Percentiles rank a stretch among this genome's conserved stretches.
Evolutionary conservation across 2,797 vertebrate genomes (phyloP).

Genomic region (Heliangelus exortis): DNA sequence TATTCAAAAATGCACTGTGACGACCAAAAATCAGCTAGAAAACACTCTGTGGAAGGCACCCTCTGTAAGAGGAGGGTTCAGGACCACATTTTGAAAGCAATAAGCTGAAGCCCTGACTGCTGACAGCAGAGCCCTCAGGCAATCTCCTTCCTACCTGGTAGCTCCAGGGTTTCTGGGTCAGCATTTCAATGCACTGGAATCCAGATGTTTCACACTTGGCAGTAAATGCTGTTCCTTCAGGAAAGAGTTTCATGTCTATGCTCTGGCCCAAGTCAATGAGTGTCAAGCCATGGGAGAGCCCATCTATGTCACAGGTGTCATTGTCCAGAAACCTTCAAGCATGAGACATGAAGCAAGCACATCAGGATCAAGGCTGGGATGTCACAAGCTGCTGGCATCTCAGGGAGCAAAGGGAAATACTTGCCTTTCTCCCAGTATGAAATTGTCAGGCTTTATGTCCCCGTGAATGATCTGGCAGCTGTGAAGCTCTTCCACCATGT

Average conservation of each 20-base stretch:
- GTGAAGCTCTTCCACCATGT: constrained; percentile 90
- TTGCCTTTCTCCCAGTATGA: constrained; percentile 90
- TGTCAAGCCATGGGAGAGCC: constrained; percentile 85
- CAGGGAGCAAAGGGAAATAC: background rate
- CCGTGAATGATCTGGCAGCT: constrained; percentile 86
- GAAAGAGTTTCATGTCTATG: constrained; percentile 92
- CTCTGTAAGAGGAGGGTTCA: background rate
- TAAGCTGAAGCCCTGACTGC: background rate
- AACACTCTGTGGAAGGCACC: fast-evolving
- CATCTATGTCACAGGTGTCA: constrained; percentile 76
- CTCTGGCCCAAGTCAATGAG: constrained; percentile 94
- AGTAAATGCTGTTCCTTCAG: constrained; percentile 87
- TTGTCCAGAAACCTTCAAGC: constrained; percentile 88
- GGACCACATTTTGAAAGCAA: background rate
- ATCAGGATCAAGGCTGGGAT: background rate
- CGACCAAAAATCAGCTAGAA: background rate
- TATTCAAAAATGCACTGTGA: background rate
- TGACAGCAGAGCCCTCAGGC: no score
- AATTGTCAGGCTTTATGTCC: constrained; percentile 97
- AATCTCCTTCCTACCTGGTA: constrained; percentile 86
- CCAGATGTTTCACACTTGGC: constrained; percentile 89
- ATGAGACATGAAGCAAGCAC: background rate
- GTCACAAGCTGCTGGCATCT: fast-evolving
- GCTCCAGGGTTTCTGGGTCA: constrained; percentile 89
- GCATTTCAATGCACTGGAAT: constrained; percentile 95